Evolutionary conservation across 2,113 vertebrate species (phyloP).

Genomic region (Phoenicopterus ruber): DNA sequence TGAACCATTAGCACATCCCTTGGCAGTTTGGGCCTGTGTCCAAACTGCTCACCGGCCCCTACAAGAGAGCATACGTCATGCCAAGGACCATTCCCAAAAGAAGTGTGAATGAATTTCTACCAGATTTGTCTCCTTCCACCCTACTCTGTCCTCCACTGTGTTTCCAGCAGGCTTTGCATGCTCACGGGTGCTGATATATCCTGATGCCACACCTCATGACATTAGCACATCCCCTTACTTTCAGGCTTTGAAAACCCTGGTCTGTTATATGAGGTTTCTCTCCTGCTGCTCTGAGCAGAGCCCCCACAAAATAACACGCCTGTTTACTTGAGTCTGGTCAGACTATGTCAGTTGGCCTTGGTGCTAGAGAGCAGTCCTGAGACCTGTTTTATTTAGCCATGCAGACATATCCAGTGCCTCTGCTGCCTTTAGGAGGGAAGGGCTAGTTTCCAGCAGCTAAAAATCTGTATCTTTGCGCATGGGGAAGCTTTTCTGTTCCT

Average conservation of each 20-base stretch:
- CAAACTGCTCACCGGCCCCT: fast-evolving
- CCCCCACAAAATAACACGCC: neutral
- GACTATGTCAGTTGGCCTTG: neutral
- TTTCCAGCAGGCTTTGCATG: neutral
- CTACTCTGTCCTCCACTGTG: neutral
- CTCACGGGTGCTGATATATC: neutral
- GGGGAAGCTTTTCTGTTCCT: neutral
- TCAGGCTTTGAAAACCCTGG: neutral
- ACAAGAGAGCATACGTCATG: fast-evolving
- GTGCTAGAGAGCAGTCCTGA: neutral
- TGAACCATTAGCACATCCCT: fast-evolving
- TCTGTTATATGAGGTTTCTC: neutral
- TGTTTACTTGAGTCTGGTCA: neutral
- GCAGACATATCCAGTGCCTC: neutral
- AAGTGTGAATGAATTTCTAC: fast-evolving
- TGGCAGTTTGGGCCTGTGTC: neutral
- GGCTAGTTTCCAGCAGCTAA: neutral
- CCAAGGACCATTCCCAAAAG: neutral
- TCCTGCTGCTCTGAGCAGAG: neutral
- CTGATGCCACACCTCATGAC: neutral
- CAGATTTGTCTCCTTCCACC: neutral
- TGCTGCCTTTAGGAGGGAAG: neutral
- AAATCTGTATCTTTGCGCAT: neutral
- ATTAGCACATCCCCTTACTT: neutral
- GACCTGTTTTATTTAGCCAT: neutral